Conservation (phyloP, 92 coral and sea anemone genomes). For the Blastomussa wellsi region DNA sequence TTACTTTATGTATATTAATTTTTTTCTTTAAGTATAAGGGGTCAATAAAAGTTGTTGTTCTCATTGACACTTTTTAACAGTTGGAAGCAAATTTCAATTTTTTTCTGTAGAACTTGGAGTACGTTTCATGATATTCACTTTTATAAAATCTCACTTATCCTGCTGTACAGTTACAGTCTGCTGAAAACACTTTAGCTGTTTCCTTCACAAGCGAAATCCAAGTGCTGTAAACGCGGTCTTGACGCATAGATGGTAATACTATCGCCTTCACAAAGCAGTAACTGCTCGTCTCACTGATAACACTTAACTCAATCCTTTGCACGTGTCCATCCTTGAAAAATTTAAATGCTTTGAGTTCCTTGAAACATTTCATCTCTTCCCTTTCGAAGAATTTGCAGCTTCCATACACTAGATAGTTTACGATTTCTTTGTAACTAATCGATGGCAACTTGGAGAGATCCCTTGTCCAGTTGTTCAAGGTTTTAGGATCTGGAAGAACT, state of each 20-base stretch:
- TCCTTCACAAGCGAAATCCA: constrained; percentile 43
- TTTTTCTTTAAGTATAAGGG: too few species aligned
- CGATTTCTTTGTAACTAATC: constrained; percentile 26
- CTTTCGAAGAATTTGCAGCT: constrained; percentile 31
- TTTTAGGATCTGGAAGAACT: constrained; percentile 30
- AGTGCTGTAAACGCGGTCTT: constrained; percentile 34
- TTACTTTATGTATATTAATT: too few species aligned
- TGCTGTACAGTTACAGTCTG: constrained; percentile 42
- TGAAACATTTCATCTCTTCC: constrained; percentile 41
- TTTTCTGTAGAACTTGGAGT: too few species aligned
- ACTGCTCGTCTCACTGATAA: constrained; percentile 21
- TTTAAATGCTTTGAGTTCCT: constrained; percentile 45
- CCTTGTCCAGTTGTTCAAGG: constrained; percentile 31
- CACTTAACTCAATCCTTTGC: constrained; percentile 29
- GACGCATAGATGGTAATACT: constrained; percentile 43
- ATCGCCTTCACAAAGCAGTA: constrained; percentile 42
- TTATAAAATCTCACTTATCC: constrained; percentile 18
- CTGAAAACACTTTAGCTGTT: constrained; percentile 37
- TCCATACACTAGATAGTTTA: constrained; percentile 31
- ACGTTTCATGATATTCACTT: not conserved
- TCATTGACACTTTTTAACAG: not conserved
- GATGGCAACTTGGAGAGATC: constrained; percentile 24
- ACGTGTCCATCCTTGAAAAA: constrained; percentile 40
- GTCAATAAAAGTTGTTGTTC: too few species aligned
- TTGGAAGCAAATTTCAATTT: too few species aligned